Evolutionary conservation across 2,797 vertebrate species (phyloP), one percentile per base, ranked within the genome.

Genomic region (Bovichtus variegatus): DNA sequence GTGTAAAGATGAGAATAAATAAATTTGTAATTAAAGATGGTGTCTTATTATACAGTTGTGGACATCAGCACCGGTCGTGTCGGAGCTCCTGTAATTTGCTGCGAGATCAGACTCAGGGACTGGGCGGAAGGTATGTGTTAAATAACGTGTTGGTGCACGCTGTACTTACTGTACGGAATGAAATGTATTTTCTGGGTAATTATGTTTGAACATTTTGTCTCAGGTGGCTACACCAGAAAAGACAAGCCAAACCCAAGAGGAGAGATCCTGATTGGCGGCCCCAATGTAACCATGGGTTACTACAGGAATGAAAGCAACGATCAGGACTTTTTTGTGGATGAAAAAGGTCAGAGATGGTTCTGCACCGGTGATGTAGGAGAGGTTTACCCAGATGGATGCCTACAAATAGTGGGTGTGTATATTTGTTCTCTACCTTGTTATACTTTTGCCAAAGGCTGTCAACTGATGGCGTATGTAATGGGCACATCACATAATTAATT

Each of bases 311-410:
- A 97, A 60, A 93, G 92, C 77, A 96, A 94, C 0, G 82, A 93
- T 34, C 92, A 96, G 57, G 98, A 99, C 84, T 99, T 97, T 78
- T 96, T 94, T 53, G 62, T 93, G 61, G 98, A 99, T 70, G 95
- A 97, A 67, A 95, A 94, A 0, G 96, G 96, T 2, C 98, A 99
- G 91, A 93, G 97, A 31, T 99, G 98, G 98, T 99, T 99, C 94
- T 98, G 97, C 79, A 99, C 98, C 2, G 98, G 98, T 25, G 98
- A 99, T 65, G 95, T 99, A 10, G 98, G 98, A 53, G 97, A 98
- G 86, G 90, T 99, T 72, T 96, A 98, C 79, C 87, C 97, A 0
- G 98, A 99, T 67, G 98, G 98, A 18, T 99, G 98, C 90, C 95
- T 99, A 23, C 97, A 99, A 85, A 99, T 99, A 84, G 97, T 99